Evolutionary conservation across 2,113 vertebrate genomes (phyloP), one percentile per base, ranked within the genome.

Genomic region (Tachycineta bicolor): DNA sequence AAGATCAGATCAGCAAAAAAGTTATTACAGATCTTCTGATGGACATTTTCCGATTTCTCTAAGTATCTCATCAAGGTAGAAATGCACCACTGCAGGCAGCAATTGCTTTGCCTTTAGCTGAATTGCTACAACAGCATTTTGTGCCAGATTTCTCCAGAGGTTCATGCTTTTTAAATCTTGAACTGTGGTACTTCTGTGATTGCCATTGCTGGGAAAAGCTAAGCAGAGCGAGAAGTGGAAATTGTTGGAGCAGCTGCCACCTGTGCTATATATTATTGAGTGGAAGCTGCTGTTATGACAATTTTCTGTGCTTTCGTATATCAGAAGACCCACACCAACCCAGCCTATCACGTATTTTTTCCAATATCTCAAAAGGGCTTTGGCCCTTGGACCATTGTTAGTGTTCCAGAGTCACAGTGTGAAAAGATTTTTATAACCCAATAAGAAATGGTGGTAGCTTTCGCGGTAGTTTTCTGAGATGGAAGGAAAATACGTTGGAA

Each of bases 91-190:
- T 93, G 58, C 79, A 95, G 46, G 53, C 67, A 93, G 49, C 34
- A 91, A 84, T 83, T 80, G 53, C 37, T 87, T 83, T 89, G 83
- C 64, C 56, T 90, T 75, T 76, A 80, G 23, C 55, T 85, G 80
- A 82, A 91, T 44, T 77, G 50, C 47, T 88, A 53, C 23, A 73
- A 33, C 12, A 85, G 23, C 25, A 77, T 90, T 96, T 90, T 94
- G 59, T 90, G 59, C 87, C 79, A 96, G 55, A 92, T 95, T 95
- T 59, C 73, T 95, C 89, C 76, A 94, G 92, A 96, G 87, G 59
- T 84, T 95, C 59, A 52, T 46, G 69, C 24, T 77, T 94, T 90
- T 63, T 55, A 84, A 96, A 80, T 43, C 62, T 52, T 87, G 75
- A 93, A 17, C 89, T 29, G 13, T 4, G 5, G 58, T 74, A 88